Evolutionary conservation across 2,113 vertebrate genomes (phyloP), one percentile per base, ranked within the genome.

Genomic region (Perca fluviatilis): DNA sequence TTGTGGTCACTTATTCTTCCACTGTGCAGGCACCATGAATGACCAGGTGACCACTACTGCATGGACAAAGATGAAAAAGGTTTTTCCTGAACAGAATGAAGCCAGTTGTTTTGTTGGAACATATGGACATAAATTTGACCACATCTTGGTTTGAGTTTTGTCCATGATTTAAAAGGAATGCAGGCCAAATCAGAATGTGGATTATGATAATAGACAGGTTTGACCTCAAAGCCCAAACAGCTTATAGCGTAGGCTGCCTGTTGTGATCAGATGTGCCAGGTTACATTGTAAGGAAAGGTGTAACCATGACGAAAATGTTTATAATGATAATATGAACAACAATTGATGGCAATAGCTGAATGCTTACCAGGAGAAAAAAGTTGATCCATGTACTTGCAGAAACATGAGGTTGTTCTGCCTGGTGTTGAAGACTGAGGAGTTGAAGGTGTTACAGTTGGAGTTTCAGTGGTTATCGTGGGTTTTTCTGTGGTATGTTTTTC

Each of bases 301-400:
- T 63, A 64, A 16, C 16, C 30, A 13, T 64, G 25, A 16, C 23
- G 0, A 47, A 27, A 50, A 43, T 3, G 1, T 13, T 33, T n/a
- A 9, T 11, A 40, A 40, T 57, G 5, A 43, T 15, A 36, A 63
- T 2, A 30, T n/a, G 1, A 49, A 62, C 2, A 36, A 27, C 3
- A 47, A 40, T 0, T 56, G 6, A 62, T 1, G 15, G 53, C 12
- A 63, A 33, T 9, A 30, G 3, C 3, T 11, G 1, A 63, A 1
- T 51, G 15, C 85, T 91, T 89, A 94, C 95, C 93, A 19, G 89
- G 80, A 19, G 30, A 15, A 47, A 90, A 93, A 7, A 0, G 7
- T 0, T 81, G 4, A 63, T 63, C 27, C 58, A 47, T 49, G 71
- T 92, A 95, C 9, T 7, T 84, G 86, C 95, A 95, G 30, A 54